Evolutionary conservation across 2,797 vertebrate species (phyloP).

Genomic region (Falco columbarius): DNA sequence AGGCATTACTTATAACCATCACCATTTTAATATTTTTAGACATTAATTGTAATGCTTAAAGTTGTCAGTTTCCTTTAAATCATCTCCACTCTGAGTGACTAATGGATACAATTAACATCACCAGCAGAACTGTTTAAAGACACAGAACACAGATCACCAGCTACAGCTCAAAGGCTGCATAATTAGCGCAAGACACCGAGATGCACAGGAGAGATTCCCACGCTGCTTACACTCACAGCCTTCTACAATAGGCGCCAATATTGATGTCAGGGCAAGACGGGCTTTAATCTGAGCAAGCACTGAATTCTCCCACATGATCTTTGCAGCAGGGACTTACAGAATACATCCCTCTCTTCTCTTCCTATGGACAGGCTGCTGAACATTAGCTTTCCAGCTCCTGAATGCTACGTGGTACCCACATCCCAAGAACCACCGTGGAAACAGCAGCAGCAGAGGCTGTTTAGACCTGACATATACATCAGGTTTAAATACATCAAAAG

Average conservation of each 20-base stretch:
- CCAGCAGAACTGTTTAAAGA: conserved; percentile 1
- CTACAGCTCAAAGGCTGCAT: not conserved
- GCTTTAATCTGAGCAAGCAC: accelerated
- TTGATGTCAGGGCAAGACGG: not conserved
- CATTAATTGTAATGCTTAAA: not conserved
- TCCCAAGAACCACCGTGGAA: not conserved
- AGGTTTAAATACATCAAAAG: not conserved
- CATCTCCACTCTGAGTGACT: not conserved
- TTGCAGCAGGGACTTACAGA: not conserved
- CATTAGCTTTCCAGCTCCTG: not conserved
- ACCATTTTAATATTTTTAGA: not conserved
- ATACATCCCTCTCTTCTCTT: not conserved
- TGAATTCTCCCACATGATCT: not conserved
- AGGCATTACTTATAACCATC: not conserved
- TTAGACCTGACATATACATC: not conserved
- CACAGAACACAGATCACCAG: not conserved
- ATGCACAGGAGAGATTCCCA: not conserved
- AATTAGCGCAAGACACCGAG: not conserved
- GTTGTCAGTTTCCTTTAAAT: conserved; percentile 21
- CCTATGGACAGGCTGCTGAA: accelerated
- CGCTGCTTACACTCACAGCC: not conserved
- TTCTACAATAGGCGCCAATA: not conserved
- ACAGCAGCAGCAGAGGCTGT: not conserved
- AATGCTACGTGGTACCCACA: not conserved
- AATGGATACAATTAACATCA: conserved; percentile 12